Evolutionary conservation across 2,113 vertebrate genomes (phyloP).

Genomic region (Bubo blakistoni): DNA sequence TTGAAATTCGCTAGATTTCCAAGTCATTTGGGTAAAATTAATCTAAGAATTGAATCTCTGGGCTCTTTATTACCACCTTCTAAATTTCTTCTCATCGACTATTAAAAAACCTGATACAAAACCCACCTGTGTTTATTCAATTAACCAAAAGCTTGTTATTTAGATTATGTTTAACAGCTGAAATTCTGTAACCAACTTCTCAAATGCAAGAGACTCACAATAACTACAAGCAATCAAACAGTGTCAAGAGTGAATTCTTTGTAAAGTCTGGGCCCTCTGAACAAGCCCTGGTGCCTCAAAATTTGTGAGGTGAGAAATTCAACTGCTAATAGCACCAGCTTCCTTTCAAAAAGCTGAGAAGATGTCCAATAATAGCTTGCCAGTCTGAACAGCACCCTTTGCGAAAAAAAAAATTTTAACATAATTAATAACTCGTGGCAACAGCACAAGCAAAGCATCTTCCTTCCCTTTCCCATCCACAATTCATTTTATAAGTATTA

Average conservation of each 20-base stretch:
- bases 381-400: neutral
- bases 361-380: fast-evolving
- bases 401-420: neutral
- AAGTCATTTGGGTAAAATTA: neutral
- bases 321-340: neutral
- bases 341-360: neutral
- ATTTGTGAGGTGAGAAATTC: neutral
- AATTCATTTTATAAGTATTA: fast-evolving
- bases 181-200: neutral
- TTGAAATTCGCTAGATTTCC: fast-evolving
- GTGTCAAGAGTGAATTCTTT: fast-evolving
- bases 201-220: neutral
- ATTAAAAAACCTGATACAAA: neutral
- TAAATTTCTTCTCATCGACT: too few species aligned
- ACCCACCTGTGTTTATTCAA: neutral
- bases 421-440: neutral
- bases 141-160: neutral
- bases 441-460: fast-evolving
- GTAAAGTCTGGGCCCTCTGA: neutral
- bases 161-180: fast-evolving
- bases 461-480: neutral
- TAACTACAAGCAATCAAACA: neutral
- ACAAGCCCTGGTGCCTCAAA: neutral
- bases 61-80: neutral
- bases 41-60: neutral